A percentile compares a stretch with the other conserved stretches of the same genome.
Evolutionary conservation across 2,888 invertebrate species (phyloP).

Genomic region (Cloeon dipterum): DNA sequence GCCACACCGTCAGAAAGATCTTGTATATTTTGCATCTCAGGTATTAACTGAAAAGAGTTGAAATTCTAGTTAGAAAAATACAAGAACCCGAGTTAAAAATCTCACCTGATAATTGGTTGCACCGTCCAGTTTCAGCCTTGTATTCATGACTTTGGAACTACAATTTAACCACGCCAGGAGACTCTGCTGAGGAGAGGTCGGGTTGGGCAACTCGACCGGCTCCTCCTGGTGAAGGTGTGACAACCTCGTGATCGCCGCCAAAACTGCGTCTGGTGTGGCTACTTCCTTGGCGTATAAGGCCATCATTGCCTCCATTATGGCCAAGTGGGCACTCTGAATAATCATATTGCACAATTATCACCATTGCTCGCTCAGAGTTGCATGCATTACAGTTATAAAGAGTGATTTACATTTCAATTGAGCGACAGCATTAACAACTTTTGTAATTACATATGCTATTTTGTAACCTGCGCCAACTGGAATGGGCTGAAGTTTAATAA

Average conservation of each 20-base stretch:
- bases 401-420: too few relatives aligned
- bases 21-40: conserved; percentile 40
- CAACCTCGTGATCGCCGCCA: conserved; percentile 65
- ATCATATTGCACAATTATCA: not conserved
- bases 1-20: conserved; percentile 83
- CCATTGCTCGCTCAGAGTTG: not conserved
- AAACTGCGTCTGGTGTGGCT: conserved; percentile 65
- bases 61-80: not conserved
- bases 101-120: conserved; percentile 4
- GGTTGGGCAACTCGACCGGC: not conserved
- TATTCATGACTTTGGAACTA: conserved; percentile 35
- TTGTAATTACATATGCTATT: not conserved
- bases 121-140: conserved; percentile 17
- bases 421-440: too few relatives aligned
- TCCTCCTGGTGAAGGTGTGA: conserved; percentile 12
- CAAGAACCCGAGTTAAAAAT: not conserved
- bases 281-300: conserved; percentile 80
- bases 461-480: too few relatives aligned
- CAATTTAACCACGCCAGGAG: conserved; percentile 76
- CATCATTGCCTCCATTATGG: conserved; percentile 90
- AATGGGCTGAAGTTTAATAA: too few relatives aligned
- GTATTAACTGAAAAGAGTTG: conserved; percentile 9
- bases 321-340: conserved; percentile 79
- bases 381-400: too few relatives aligned
- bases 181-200: conserved; percentile 44